Evolutionary conservation across 2,113 vertebrate genomes (phyloP).

Genomic region (Trogon surrucura): DNA sequence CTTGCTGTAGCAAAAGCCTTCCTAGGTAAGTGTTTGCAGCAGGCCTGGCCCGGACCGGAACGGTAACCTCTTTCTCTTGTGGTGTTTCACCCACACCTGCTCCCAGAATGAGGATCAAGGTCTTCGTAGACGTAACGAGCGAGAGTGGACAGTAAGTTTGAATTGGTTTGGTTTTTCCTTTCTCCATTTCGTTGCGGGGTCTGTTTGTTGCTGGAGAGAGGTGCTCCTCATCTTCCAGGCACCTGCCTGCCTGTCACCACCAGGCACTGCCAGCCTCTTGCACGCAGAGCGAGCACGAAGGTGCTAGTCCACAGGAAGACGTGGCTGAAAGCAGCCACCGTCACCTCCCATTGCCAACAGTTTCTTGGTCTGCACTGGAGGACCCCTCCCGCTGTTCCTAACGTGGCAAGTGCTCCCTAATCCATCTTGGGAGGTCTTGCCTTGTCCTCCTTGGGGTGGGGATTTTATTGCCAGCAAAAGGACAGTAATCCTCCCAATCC

Average conservation of each 20-base stretch:
- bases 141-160: slow-evolving; percentile 81
- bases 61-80: slow-evolving; percentile 60
- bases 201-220: background rate
- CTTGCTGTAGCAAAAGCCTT: background rate
- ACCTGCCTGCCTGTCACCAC: background rate
- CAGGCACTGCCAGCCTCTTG: background rate
- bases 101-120: slow-evolving; percentile 84
- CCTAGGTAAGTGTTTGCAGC: slow-evolving; percentile 29
- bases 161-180: slow-evolving; percentile 3
- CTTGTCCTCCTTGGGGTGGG: background rate
- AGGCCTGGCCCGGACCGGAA: background rate
- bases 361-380: background rate
- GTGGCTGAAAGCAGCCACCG: background rate
- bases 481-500: slow-evolving; percentile 75
- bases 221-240: background rate
- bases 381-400: background rate
- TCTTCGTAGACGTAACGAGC: slow-evolving; percentile 86
- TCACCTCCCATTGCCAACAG: background rate
- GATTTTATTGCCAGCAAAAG: slow-evolving; percentile 58
- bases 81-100: slow-evolving; percentile 56
- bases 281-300: background rate
- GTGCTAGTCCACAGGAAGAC: background rate
- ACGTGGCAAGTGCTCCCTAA: background rate
- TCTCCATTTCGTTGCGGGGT: background rate
- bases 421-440: slow-evolving; percentile 72